Evolutionary conservation across 2,797 vertebrate genomes (phyloP), one percentile per base, ranked within the genome.

Genomic region (Gymnothorax reevesii): DNA sequence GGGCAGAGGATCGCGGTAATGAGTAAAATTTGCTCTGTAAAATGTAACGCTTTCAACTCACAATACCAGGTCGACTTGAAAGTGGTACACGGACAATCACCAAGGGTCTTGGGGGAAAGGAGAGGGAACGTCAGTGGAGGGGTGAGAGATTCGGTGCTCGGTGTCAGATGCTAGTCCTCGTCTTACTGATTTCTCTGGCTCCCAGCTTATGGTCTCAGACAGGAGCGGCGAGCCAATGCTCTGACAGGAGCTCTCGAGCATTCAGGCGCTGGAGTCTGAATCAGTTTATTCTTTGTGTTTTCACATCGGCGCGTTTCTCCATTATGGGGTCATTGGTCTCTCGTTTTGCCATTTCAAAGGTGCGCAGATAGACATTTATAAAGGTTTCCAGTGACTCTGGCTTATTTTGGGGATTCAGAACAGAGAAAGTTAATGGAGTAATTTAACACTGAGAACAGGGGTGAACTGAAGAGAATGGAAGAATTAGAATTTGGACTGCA

Each of bases 401-500:
- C 77, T 79, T 42, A 54, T 52, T 79, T 54, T 13, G 25, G 49
- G 27, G 60, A 62, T 52, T 69, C 60, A 64, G 27, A 69, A 17
- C 13, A 52, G 83, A 22, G 42, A 69, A 69, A 84, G 20, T 69
- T 60, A 62, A 69, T 20, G 54, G 33, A 69, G 12, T 49, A 54
- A 66, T 84, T 66, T 59, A 69, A n/a, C 52, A 80, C 8, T 80
- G 49, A 69, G 90, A 89, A 89, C 90, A 87, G 84, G 52, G 0
- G 33, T 82, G 90, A 89, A 73, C 22, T 66, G 86, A 87, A 91
- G 88, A 88, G 20, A 89, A 86, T 33, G 89, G 89, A 90, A 90
- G 91, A 91, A 90, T 88, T 89, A 91, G 84, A 86, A 89, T 33
- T 75, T 6, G 82, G 92, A 92, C 92, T 92, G 90, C 82, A 85